Evolutionary conservation across 2,797 vertebrate species (phyloP).

Genomic region (Merluccius polli): DNA sequence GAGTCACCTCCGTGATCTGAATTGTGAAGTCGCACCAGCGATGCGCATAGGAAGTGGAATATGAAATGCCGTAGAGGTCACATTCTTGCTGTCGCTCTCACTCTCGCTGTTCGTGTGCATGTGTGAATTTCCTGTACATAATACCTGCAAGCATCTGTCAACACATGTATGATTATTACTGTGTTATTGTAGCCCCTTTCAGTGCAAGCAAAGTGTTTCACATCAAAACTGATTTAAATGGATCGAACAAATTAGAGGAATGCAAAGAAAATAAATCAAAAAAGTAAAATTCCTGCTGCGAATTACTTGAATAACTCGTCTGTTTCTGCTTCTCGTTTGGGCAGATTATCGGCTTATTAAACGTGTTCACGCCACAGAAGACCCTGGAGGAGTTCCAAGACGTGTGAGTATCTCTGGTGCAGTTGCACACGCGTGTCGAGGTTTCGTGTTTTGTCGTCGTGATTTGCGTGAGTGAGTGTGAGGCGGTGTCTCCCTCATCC

Average conservation of each 20-base stretch:
- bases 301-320: slow-evolving; percentile 10
- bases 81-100: too few relatives aligned
- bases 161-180: neutral
- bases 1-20: slow-evolving; percentile 52
- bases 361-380: slow-evolving; percentile 98
- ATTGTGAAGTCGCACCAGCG: neutral
- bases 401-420: slow-evolving; percentile 82
- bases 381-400: slow-evolving; percentile 98
- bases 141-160: too few relatives aligned
- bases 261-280: neutral
- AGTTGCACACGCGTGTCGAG: neutral
- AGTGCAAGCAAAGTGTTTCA: neutral
- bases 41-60: neutral
- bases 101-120: too few relatives aligned
- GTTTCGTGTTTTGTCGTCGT: slow-evolving; percentile 10
- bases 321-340: slow-evolving; percentile 18
- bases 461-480: slow-evolving; percentile 8
- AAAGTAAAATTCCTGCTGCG: too few relatives aligned
- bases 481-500: neutral
- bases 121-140: too few relatives aligned
- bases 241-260: neutral
- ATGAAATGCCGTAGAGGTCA: too few relatives aligned
- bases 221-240: neutral
- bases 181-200: neutral
- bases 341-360: slow-evolving; percentile 96